Base-by-base conservation (phyloP, 2,888 invertebrate species). In the Dynastes grantii region DNA sequence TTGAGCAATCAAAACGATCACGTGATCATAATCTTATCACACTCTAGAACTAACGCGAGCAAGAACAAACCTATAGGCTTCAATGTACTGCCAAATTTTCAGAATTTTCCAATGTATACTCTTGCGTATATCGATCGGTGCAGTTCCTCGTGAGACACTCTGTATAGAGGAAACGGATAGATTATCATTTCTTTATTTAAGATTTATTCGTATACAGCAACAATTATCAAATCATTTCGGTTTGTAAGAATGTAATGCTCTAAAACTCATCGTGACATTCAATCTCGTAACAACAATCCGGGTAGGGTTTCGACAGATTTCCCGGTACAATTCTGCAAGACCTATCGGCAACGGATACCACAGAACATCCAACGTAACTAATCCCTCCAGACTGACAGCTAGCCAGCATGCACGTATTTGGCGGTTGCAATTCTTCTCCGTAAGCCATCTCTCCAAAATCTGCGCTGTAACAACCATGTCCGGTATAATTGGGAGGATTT, bases 271-370 rank as follows among this genome's bases (percentile, higher is more conserved):
- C 68, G 2, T 13, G 68, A 51, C 68, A 68, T 29, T 68, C 49
- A 27, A 68, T 68, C n/a, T 68, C 68, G 51, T 68, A 68, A 29
- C 68, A 68, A 51, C 68, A 68, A 49, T 68, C 51, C 22, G 68
- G 68, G 29, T 68, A 68, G 5, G 68, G 68, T 11, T 68, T 68
- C 11, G 51, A 29, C 13, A 51, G 49, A 51, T 68, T 68, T 51
- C 73, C 73, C 9, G 32, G 58, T 40, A 16, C 16, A n/a, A 71
- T n/a, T 11, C 1, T 22, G 40, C 73, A 73, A 5, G 13, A 2
- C 5, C 22, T 6, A 22, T 37, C 40, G 6, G 32, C 32, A 8
- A 73, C 40, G 5, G n/a, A n/a, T 5, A 13, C 73, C 1, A 16
- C n/a, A 2, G 73, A 58, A 61, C 73, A 73, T 0, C 73, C 73